These are phyloP conservation scores for Acropora yongei DNA, from an alignment of 64 coral and sea anemone species.

Conservation along the genomic window DNA sequence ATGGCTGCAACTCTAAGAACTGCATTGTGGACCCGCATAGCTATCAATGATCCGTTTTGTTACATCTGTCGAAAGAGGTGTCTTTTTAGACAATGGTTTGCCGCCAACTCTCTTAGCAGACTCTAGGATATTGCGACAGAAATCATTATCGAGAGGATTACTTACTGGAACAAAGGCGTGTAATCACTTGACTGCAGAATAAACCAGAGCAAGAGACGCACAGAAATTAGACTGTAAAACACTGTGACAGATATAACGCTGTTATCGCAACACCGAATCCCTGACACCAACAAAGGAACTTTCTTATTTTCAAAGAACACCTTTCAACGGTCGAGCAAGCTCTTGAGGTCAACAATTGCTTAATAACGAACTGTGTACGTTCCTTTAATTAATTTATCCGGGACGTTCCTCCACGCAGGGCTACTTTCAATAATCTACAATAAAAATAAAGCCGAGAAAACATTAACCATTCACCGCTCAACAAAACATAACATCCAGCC, in stretches of 20 bases:
- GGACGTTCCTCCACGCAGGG: background rate
- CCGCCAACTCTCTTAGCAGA: conserved; percentile 16
- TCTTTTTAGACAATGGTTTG: background rate
- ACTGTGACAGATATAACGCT: background rate
- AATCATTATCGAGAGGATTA: conserved; percentile 58
- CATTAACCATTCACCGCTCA: too few relatives aligned
- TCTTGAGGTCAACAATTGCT: background rate
- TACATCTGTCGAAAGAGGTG: conserved; percentile 10
- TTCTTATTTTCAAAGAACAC: background rate
- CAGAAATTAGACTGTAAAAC: background rate
- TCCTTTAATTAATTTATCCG: background rate
- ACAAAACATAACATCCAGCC: too few relatives aligned
- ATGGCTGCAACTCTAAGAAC: conserved; percentile 1
- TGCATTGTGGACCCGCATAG: background rate
- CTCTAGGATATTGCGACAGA: conserved; percentile 52
- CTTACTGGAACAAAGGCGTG: conserved; percentile 22
- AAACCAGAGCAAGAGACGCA: background rate
- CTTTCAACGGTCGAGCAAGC: background rate
- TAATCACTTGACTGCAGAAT: conserved; percentile 33
- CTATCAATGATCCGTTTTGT: conserved; percentile 25
- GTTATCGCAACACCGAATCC: background rate
- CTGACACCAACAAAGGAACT: conserved; percentile 1
- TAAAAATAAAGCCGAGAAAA: background rate
- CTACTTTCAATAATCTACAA: background rate
- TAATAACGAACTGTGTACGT: background rate